These are phyloP conservation scores for Glossophaga mutica DNA, from an alignment of 2,797 vertebrate species.

Conservation along the genomic window DNA sequence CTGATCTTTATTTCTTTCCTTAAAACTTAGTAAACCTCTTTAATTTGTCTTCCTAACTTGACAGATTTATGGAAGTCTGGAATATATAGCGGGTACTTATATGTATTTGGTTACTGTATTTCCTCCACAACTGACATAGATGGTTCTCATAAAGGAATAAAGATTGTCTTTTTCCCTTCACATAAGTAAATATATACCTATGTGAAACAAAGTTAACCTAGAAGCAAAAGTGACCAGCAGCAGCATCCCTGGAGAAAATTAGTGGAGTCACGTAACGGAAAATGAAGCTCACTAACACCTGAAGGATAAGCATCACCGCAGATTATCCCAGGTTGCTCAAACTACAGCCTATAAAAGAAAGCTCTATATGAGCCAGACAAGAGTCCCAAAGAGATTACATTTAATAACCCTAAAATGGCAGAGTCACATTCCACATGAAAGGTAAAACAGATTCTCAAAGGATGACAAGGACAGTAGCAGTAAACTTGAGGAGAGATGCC, in stretches of 20 bases:
- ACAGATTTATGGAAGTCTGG: not conserved
- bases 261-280: not conserved
- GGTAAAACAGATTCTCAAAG: not conserved
- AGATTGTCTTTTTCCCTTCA: not conserved
- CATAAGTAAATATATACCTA: not conserved
- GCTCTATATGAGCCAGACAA: not conserved
- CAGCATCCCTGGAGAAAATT: not conserved
- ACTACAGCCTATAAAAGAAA: not conserved
- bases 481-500: not conserved
- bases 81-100: not conserved
- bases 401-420: not conserved
- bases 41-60: slow-evolving; percentile 49
- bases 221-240: slow-evolving; percentile 20
- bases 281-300: not conserved
- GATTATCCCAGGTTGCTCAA: not conserved
- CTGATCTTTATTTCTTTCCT: slow-evolving; percentile 52
- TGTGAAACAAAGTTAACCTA: not conserved
- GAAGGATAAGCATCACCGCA: not conserved
- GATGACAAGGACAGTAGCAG: not conserved
- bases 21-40: slow-evolving; percentile 50
- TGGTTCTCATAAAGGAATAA: not conserved
- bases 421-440: not conserved
- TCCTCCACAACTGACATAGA: not conserved
- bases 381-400: not conserved
- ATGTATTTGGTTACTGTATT: not conserved